Evolutionary conservation across 2,888 invertebrate genomes (phyloP).

Genomic region (Erannis defoliaria): DNA sequence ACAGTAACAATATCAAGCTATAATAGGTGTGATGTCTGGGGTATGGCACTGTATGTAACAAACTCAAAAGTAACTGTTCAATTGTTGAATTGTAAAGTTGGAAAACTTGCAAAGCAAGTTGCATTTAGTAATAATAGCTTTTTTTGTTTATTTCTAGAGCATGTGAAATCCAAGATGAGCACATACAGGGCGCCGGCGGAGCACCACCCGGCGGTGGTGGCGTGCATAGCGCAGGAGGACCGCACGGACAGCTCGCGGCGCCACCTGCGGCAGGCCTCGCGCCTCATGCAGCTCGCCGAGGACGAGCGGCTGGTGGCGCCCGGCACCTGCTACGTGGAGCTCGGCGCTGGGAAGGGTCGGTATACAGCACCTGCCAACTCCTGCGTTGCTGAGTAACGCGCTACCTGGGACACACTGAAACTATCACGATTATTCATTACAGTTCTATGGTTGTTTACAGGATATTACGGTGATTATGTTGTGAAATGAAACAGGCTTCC

Average conservation of each 20-base stretch:
- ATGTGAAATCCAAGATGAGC: conserved; percentile 63
- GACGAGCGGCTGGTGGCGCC: conserved; percentile 86
- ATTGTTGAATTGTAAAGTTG: no score
- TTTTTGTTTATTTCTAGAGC: conserved; percentile 51
- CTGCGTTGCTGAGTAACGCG: no score
- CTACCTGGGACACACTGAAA: no score
- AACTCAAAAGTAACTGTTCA: no score
- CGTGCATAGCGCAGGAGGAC: conserved; percentile 70
- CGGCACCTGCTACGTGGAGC: conserved; percentile 92
- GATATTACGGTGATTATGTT: no score
- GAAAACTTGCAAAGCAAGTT: not conserved
- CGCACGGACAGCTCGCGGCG: conserved; percentile 89
- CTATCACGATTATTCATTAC: no score
- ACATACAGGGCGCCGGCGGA: conserved; percentile 50
- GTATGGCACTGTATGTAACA: no score
- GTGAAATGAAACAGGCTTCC: no score
- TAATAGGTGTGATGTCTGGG: no score
- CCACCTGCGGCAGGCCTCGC: conserved; percentile 93
- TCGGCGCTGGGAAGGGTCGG: conserved; percentile 97
- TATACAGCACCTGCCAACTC: no score
- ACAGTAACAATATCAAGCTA: no score
- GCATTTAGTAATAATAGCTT: not conserved
- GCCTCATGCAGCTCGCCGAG: conserved; percentile 90
- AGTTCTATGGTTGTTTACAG: no score
- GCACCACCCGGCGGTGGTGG: conserved; percentile 62